These are phyloP conservation scores for Nemotelus pantherinus DNA, from an alignment of 2,888 invertebrate genomes.

Conservation along the genomic window DNA sequence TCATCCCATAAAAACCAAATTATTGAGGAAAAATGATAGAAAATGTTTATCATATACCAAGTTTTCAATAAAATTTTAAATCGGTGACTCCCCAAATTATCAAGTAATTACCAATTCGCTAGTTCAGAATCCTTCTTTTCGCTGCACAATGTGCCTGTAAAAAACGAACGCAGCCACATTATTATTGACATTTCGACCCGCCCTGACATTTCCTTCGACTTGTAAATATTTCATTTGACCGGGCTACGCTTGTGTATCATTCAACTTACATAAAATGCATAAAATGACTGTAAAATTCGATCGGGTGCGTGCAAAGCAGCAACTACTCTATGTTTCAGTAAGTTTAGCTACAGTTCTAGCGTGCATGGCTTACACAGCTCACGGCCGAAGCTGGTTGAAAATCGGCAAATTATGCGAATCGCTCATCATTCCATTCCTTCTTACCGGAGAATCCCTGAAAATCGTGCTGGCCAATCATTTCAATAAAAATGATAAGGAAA, in stretches of 20 bases:
- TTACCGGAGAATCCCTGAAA: constrained; percentile 61
- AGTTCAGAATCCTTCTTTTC: too few relatives aligned
- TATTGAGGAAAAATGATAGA: too few relatives aligned
- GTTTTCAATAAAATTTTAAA: too few relatives aligned
- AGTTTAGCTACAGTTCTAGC: constrained; percentile 61
- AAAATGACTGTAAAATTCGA: constrained; percentile 61
- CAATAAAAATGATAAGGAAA: constrained; percentile 56
- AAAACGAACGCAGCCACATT: constrained; percentile 7
- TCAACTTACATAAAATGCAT: not conserved
- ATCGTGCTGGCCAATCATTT: constrained; percentile 60
- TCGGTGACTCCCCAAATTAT: too few relatives aligned
- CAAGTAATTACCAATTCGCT: too few relatives aligned
- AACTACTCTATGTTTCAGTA: constrained; percentile 62
- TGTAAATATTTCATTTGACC: constrained; percentile 21
- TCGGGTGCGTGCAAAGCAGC: constrained; percentile 63
- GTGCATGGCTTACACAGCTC: constrained; percentile 63
- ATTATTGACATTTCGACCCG: not conserved
- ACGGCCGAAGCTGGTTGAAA: constrained; percentile 60
- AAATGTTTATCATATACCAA: too few relatives aligned
- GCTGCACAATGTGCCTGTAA: not conserved
- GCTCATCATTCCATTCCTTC: constrained; percentile 61
- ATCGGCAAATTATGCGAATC: constrained; percentile 63
- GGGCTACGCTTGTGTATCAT: not conserved
- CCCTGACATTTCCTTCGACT: not conserved
- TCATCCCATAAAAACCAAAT: too few relatives aligned